phyloP scores from a whole-genome alignment of 2,113 vertebrate species.

The Stegostoma tigrinum region DNA sequence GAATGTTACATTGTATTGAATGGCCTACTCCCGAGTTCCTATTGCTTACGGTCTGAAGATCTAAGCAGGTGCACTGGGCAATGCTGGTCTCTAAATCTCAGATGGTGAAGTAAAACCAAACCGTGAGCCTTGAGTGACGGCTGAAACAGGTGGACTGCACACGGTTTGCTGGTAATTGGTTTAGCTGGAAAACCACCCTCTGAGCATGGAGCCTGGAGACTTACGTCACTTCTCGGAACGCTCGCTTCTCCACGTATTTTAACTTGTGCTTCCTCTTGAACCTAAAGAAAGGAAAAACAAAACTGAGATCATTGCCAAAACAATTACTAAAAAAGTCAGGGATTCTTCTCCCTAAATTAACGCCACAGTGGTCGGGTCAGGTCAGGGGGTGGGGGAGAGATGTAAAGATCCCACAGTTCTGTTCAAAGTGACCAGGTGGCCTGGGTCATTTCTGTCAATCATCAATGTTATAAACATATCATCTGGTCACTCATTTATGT shows the following conservation, averaged over 20 bases:
- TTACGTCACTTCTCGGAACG: constrained; percentile 71
- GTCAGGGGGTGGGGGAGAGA: too few species aligned
- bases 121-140: not conserved
- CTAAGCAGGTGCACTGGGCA: not conserved
- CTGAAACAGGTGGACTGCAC: not conserved
- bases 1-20: too few species aligned
- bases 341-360: accelerated
- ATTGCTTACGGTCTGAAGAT: too few species aligned
- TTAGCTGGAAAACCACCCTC: not conserved
- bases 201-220: constrained; percentile 11
- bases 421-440: not conserved
- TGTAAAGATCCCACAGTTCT: not conserved
- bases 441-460: not conserved
- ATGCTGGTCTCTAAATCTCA: not conserved
- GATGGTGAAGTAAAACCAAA: not conserved
- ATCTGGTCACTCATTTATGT: not conserved
- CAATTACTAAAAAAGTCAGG: not conserved
- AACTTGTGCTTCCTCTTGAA: constrained; percentile 76
- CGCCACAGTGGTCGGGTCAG: not conserved
- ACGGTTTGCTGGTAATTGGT: not conserved
- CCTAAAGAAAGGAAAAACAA: constrained; percentile 47
- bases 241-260: constrained; percentile 79
- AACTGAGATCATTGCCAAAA: accelerated
- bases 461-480: not conserved
- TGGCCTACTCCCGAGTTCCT: too few species aligned